These are phyloP conservation scores for Venustaconcha ellipsiformis DNA, from an alignment of 1,140 invertebrate species.

Conservation along the genomic window DNA sequence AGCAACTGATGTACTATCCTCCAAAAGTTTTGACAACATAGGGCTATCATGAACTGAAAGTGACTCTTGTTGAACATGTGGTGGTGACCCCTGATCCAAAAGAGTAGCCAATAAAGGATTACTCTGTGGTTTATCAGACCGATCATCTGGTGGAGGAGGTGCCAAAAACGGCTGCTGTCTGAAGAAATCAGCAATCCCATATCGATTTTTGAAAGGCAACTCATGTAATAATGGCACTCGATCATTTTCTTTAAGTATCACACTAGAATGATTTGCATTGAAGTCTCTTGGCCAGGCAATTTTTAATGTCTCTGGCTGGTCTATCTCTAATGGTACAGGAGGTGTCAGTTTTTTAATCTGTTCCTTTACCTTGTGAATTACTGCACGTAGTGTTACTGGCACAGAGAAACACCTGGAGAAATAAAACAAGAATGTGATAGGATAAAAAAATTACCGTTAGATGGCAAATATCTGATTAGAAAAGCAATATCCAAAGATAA, in stretches of 20 bases:
- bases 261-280: no score
- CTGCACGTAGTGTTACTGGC: conserved; percentile 85
- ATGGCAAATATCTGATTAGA: background rate
- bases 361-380: conserved; percentile 74
- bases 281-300: no score
- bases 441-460: conserved; percentile 5
- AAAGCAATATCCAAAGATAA: no score
- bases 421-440: conserved; percentile 13
- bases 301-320: no score
- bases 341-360: conserved; percentile 48
- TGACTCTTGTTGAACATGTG: conserved; percentile 18
- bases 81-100: conserved; percentile 53
- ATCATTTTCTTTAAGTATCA: no score
- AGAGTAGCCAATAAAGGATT: conserved; percentile 64
- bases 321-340: conserved; percentile 29
- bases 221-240: no score
- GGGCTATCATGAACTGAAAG: conserved; percentile 52
- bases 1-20: conserved; percentile 63
- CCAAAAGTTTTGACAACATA: conserved; percentile 69
- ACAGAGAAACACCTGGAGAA: conserved; percentile 84
- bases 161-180: background rate
- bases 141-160: conserved; percentile 15
- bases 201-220: no score
- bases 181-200: no score
- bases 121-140: conserved; percentile 43